These are phyloP conservation scores for Goniozus legneri DNA, from an alignment of 1,140 invertebrate genomes.

Conservation along the genomic window DNA sequence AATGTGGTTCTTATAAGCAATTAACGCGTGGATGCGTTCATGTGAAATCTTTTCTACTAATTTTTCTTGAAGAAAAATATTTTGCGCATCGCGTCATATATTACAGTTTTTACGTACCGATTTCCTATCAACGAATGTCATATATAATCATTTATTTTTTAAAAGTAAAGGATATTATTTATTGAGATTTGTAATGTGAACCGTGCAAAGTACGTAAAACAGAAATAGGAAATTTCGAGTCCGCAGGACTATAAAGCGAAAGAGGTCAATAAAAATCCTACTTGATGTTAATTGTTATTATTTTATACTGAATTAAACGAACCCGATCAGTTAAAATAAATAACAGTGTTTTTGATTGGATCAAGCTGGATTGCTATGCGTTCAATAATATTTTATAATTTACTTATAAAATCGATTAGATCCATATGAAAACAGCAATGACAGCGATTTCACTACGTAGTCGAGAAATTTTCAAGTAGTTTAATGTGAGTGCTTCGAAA, in stretches of 20 bases:
- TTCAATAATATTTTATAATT: too few species aligned
- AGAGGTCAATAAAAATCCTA: background rate
- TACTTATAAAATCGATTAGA: too few species aligned
- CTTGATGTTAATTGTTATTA: too few species aligned
- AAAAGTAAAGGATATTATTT: constrained; percentile 1
- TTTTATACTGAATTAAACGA: too few species aligned
- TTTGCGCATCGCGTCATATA: constrained; percentile 3
- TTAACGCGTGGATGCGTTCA: background rate
- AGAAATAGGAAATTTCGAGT: background rate
- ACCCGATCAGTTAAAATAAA: background rate
- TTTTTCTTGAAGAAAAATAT: constrained; percentile 10
- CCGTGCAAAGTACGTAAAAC: background rate
- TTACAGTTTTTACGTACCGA: background rate
- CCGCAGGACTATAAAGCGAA: background rate
- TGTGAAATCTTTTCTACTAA: constrained; percentile 14
- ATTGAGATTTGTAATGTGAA: background rate
- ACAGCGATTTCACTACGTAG: too few species aligned
- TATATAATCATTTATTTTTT: background rate
- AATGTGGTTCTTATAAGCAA: background rate
- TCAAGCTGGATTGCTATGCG: too few species aligned
- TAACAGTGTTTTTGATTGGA: too few species aligned
- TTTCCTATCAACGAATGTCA: background rate
- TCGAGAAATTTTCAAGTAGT: too few species aligned
- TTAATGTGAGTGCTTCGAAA: too few species aligned
- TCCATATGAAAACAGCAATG: too few species aligned